Evolutionary conservation across 1,140 invertebrate genomes (phyloP).

Genomic region (Argopecten irradians): DNA sequence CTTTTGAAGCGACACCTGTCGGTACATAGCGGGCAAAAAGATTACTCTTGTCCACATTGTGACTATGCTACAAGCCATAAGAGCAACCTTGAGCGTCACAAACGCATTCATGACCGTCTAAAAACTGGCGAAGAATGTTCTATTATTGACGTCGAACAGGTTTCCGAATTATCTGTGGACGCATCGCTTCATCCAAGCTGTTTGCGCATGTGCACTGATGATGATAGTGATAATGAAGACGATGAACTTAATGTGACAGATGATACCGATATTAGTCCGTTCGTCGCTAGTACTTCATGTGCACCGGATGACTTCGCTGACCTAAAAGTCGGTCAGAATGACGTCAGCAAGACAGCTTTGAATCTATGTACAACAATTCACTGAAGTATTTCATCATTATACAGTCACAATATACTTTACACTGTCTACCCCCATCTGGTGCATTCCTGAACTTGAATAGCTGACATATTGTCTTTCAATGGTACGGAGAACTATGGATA

Average conservation of each 20-base stretch:
- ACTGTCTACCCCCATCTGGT: too few relatives aligned
- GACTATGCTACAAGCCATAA: constrained; percentile 79
- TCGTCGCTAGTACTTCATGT: background rate
- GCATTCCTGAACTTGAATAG: too few relatives aligned
- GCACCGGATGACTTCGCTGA: background rate
- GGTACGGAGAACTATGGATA: too few relatives aligned
- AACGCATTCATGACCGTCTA: constrained; percentile 71
- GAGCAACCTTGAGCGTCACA: constrained; percentile 79
- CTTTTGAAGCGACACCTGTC: constrained; percentile 78
- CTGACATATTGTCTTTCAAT: too few relatives aligned
- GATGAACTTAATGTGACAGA: constrained; percentile 9
- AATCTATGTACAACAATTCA: constrained; percentile 16
- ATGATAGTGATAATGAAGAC: background rate
- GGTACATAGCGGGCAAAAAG: constrained; percentile 78
- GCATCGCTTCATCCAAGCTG: background rate
- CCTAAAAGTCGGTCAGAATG: background rate
- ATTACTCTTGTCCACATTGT: constrained; percentile 77
- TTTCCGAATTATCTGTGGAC: background rate
- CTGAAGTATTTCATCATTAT: background rate
- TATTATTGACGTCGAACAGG: constrained; percentile 43
- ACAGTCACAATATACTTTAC: background rate
- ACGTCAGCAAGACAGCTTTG: background rate
- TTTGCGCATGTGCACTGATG: background rate
- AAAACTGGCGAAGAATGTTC: constrained; percentile 58
- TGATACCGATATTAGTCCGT: background rate